Percentiles rank a stretch among this genome's conserved stretches.
These are phyloP conservation scores for Platichthys stellatus DNA, from an alignment of 2,113 vertebrate species.

Conservation along the genomic window DNA sequence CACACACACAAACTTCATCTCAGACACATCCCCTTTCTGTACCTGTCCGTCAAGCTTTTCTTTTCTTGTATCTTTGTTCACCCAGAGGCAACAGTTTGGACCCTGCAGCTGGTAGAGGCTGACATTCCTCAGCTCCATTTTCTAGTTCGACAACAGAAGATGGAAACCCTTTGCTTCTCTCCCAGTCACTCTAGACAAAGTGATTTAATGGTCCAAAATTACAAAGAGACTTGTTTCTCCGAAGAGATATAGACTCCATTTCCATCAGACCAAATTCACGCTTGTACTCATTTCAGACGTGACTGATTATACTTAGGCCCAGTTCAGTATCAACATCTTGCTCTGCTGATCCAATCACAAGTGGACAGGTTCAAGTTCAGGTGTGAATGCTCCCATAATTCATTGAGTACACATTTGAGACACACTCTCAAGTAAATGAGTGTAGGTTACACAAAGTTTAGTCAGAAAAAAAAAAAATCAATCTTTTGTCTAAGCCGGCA, in stretches of 20 bases:
- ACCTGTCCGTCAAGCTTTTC: conserved; percentile 27
- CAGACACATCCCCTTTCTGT: conserved; percentile 10
- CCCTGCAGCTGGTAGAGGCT: conserved; percentile 19
- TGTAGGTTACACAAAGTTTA: too few species aligned
- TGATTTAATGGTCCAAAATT: background rate
- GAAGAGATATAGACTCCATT: background rate
- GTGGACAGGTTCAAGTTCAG: too few species aligned
- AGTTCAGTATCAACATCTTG: background rate
- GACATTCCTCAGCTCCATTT: conserved; percentile 33
- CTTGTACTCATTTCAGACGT: background rate
- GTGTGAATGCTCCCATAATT: too few species aligned
- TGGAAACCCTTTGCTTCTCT: conserved; percentile 18
- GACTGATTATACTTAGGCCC: background rate
- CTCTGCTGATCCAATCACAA: too few species aligned
- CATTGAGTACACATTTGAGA: too few species aligned
- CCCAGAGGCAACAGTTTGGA: conserved; percentile 39
- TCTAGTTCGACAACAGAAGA: conserved; percentile 22
- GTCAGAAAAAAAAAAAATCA: too few species aligned
- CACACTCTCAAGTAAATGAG: too few species aligned
- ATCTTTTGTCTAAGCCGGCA: too few species aligned
- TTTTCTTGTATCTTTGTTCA: conserved; percentile 30
- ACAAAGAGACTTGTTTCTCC: conserved; percentile 1
- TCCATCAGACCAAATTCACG: background rate
- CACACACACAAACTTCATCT: background rate
- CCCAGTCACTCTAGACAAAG: background rate